A percentile compares a stretch with the other conserved stretches of the same genome.
These are phyloP conservation scores for Myotis davidii DNA, from an alignment of 2,113 vertebrate genomes.

Conservation along the genomic window DNA sequence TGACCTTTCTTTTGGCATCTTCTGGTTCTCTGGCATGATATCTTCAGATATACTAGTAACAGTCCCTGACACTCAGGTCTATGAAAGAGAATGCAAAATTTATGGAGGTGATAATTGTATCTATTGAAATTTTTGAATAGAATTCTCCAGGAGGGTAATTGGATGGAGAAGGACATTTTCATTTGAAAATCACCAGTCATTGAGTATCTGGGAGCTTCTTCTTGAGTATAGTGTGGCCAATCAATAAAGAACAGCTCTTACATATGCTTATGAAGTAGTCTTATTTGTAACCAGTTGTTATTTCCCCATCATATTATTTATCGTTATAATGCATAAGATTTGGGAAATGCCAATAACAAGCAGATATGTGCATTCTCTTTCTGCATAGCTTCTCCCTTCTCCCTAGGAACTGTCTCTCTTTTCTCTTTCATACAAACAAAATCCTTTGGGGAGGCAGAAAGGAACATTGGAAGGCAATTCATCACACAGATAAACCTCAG, in stretches of 20 bases:
- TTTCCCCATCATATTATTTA: not conserved
- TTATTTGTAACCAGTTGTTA: not conserved
- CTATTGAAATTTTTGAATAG: slow-evolving; percentile 66
- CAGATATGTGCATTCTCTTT: not conserved
- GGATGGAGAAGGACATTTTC: slow-evolving; percentile 25
- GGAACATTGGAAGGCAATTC: slow-evolving; percentile 19
- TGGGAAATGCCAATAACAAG: not conserved
- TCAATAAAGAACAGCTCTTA: not conserved
- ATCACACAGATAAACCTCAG: slow-evolving; percentile 34
- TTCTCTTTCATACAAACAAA: slow-evolving; percentile 47
- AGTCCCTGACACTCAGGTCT: not conserved
- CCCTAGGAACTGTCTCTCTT: slow-evolving; percentile 17
- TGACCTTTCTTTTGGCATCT: not conserved
- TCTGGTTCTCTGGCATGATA: not conserved
- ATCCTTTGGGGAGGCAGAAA: not conserved
- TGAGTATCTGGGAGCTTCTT: not conserved
- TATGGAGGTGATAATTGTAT: slow-evolving; percentile 55
- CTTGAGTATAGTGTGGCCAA: not conserved
- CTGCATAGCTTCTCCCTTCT: not conserved
- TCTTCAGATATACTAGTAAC: not conserved
- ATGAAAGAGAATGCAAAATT: slow-evolving; percentile 41
- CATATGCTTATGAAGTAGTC: not conserved
- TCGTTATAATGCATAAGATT: not conserved
- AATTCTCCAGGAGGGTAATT: slow-evolving; percentile 51
- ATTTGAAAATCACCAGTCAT: slow-evolving; percentile 30